These are phyloP conservation scores for Sardinella longiceps DNA, from an alignment of 2,797 vertebrate genomes.

Conservation along the genomic window DNA sequence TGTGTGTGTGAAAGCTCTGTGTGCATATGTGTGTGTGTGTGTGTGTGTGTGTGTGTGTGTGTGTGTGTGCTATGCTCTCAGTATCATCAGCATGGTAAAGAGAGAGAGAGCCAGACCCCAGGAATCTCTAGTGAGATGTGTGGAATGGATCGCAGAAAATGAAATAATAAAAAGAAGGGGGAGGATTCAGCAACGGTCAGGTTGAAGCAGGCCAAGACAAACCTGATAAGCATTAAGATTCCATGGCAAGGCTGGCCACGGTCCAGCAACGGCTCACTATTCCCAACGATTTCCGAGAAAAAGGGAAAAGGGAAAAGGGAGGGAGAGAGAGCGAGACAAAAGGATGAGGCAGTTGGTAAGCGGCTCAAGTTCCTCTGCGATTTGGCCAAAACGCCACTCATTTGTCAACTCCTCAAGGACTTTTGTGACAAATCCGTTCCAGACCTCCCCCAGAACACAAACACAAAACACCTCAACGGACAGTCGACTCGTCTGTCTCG, in stretches of 20 bases:
- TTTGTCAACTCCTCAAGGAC: background rate
- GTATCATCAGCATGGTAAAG: slow-evolving; percentile 46
- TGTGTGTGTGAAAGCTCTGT: too few species aligned
- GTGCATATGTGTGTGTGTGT: too few species aligned
- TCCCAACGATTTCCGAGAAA: background rate
- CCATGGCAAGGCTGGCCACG: background rate
- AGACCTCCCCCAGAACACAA: background rate
- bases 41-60: too few species aligned
- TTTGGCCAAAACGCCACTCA: slow-evolving; percentile 18
- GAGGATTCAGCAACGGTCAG: slow-evolving; percentile 17
- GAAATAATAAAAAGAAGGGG: slow-evolving; percentile 51
- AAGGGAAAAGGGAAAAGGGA: background rate
- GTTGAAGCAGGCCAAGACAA: slow-evolving; percentile 24
- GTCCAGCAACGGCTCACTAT: background rate
- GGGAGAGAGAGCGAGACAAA: slow-evolving; percentile 1
- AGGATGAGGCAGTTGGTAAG: slow-evolving; percentile 17
- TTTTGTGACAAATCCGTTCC: background rate
- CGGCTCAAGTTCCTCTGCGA: background rate
- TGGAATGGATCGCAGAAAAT: slow-evolving; percentile 39
- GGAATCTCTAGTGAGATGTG: slow-evolving; percentile 56
- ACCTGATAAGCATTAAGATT: slow-evolving; percentile 14
- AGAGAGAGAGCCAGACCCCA: slow-evolving; percentile 37
- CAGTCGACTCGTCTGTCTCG: background rate
- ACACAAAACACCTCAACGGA: background rate
- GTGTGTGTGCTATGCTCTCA: background rate